phyloP scores from a whole-genome alignment of 2,797 vertebrate genomes.

The Syndactyla subalaris region DNA sequence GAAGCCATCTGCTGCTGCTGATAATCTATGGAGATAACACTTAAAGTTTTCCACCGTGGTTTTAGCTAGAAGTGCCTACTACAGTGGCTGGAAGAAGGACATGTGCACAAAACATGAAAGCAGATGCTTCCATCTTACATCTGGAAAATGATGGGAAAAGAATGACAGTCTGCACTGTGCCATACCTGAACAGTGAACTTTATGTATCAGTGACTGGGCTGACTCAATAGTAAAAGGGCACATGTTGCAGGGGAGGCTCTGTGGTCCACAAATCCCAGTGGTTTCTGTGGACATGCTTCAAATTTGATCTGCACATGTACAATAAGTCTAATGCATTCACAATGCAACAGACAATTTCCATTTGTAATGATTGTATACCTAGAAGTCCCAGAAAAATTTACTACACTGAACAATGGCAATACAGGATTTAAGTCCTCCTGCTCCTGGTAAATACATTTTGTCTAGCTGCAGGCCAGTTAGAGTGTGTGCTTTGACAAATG shows the following conservation, averaged over 20 bases:
- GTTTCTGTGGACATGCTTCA: background rate
- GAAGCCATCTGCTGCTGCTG: background rate
- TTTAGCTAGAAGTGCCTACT: background rate
- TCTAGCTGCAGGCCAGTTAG: background rate
- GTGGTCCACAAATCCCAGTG: background rate
- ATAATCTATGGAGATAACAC: background rate
- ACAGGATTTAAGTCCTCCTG: background rate
- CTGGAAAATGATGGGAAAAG: background rate
- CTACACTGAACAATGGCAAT: background rate
- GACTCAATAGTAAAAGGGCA: background rate
- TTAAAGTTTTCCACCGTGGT: background rate
- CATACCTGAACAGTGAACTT: background rate
- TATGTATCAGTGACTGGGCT: background rate
- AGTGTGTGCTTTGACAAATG: background rate
- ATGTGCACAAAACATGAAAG: background rate
- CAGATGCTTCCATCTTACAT: background rate
- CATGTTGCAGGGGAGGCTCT: background rate
- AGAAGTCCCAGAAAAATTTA: background rate
- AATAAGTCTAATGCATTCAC: background rate
- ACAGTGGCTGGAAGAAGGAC: background rate
- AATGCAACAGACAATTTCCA: background rate
- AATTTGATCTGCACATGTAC: background rate
- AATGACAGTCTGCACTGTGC: background rate
- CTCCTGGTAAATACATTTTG: background rate
- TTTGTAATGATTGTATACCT: background rate